phyloP scores from a whole-genome alignment of 2,888 invertebrate species.

The Pycnomerus fuliginosus region DNA sequence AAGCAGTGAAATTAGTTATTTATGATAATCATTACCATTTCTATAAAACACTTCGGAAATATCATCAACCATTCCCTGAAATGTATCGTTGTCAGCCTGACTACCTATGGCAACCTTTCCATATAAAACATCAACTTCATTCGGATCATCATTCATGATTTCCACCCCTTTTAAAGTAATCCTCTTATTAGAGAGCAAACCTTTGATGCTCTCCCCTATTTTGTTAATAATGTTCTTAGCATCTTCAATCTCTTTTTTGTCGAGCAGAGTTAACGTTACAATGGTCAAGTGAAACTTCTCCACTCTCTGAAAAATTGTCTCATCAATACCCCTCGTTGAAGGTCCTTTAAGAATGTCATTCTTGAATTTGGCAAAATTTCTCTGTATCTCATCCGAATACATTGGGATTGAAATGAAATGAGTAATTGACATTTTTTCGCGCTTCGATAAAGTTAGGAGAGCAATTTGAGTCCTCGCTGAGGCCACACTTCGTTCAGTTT shows the following conservation, averaged over 20 bases:
- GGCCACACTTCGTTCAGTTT: slow-evolving; percentile 63
- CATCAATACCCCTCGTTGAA: slow-evolving; percentile 64
- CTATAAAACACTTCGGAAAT: slow-evolving; percentile 61
- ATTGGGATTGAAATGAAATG: slow-evolving; percentile 86
- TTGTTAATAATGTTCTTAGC: no score
- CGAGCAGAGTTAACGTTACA: slow-evolving; percentile 72
- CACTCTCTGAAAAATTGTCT: slow-evolving; percentile 70
- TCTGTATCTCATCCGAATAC: slow-evolving; percentile 59
- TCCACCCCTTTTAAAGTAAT: slow-evolving; percentile 72
- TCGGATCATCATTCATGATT: slow-evolving; percentile 93
- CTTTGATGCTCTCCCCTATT: no score
- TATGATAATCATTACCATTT: slow-evolving; percentile 60
- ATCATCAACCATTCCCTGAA: slow-evolving; percentile 68
- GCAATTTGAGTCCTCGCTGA: slow-evolving; percentile 74
- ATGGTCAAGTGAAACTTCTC: slow-evolving; percentile 82
- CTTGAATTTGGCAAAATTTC: slow-evolving; percentile 70
- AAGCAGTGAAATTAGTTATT: no score
- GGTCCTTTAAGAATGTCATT: slow-evolving; percentile 46
- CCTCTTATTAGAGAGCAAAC: no score
- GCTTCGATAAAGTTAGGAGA: slow-evolving; percentile 66
- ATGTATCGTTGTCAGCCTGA: slow-evolving; percentile 51
- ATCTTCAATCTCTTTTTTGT: slow-evolving; percentile 68
- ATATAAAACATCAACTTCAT: slow-evolving; percentile 76
- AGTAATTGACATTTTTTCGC: slow-evolving; percentile 71
- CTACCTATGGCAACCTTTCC: slow-evolving; percentile 60